A percentile compares a stretch with the other conserved stretches of the same genome.
Evolutionary conservation across 2,113 vertebrate species (phyloP).

Genomic region (Notothenia coriiceps): DNA sequence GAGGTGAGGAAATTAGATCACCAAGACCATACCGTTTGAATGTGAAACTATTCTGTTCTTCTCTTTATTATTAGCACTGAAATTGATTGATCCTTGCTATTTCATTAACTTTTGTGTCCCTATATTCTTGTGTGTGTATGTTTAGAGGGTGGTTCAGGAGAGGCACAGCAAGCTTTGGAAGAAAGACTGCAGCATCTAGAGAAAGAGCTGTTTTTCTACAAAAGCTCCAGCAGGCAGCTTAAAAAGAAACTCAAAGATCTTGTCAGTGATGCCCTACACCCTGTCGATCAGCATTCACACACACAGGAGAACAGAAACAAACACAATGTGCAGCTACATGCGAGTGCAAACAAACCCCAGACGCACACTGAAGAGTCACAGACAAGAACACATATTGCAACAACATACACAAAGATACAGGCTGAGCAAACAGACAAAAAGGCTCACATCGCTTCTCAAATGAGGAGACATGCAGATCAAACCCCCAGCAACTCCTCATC

Average conservation of each 20-base stretch:
- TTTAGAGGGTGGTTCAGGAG: slow-evolving; percentile 81
- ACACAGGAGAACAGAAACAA: slow-evolving; percentile 29
- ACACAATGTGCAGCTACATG: neutral
- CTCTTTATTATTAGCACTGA: neutral
- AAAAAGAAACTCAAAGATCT: slow-evolving; percentile 88
- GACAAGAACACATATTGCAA: slow-evolving; percentile 16
- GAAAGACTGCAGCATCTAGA: slow-evolving; percentile 89
- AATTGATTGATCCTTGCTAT: neutral
- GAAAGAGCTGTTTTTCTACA: slow-evolving; percentile 94
- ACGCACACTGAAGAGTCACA: slow-evolving; percentile 17
- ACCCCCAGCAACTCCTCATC: slow-evolving; percentile 10
- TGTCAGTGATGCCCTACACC: slow-evolving; percentile 55
- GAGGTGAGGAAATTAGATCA: slow-evolving; percentile 79
- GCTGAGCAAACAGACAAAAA: slow-evolving; percentile 28
- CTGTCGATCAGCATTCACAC: slow-evolving; percentile 43
- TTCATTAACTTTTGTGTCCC: slow-evolving; percentile 5
- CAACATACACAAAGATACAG: slow-evolving; percentile 52
- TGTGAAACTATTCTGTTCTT: neutral
- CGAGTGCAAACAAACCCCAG: slow-evolving; percentile 10
- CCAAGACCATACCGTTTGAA: neutral
- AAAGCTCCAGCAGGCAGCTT: slow-evolving; percentile 90
- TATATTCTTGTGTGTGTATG: slow-evolving; percentile 42
- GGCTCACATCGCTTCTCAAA: neutral
- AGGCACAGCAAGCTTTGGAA: slow-evolving; percentile 81
- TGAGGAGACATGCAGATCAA: slow-evolving; percentile 1